phyloP scores from a whole-genome alignment of 1,140 invertebrate species.

The Atta texana region DNA sequence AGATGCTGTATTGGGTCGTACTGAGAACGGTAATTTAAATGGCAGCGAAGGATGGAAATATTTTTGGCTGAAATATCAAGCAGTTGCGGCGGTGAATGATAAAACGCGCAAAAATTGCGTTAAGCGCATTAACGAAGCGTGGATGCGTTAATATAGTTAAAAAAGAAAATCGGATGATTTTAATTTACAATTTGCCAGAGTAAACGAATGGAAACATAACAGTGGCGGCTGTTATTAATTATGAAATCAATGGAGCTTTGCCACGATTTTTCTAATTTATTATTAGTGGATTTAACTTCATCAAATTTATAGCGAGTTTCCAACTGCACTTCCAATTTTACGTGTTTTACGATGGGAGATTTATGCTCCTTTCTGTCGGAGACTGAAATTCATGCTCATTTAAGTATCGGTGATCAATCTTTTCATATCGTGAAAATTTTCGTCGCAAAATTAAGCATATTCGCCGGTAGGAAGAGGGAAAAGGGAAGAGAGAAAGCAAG shows the following conservation, averaged over 20 bases:
- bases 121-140: constrained; percentile 28
- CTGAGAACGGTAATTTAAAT: constrained; percentile 60
- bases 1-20: constrained; percentile 52
- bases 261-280: constrained; percentile 37
- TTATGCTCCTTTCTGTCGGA: constrained; percentile 2
- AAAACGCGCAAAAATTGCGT: constrained; percentile 33
- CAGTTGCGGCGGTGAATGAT: constrained; percentile 2
- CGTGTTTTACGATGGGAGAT: constrained; percentile 33
- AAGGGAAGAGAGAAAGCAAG: neutral
- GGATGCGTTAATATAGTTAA: neutral
- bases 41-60: constrained; percentile 35
- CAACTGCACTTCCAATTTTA: constrained; percentile 3
- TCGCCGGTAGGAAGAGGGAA: neutral
- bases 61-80: constrained; percentile 44
- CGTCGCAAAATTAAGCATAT: constrained; percentile 55
- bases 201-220: constrained; percentile 16
- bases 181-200: constrained; percentile 20
- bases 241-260: neutral
- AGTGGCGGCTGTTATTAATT: neutral
- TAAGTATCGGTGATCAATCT: constrained; percentile 31
- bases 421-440: constrained; percentile 43
- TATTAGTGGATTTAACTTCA: constrained; percentile 30
- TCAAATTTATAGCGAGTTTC: constrained; percentile 26
- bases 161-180: neutral
- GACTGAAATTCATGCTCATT: neutral